Evolutionary conservation across 2,113 vertebrate genomes (phyloP), one percentile per base, ranked within the genome.

Genomic region (Oryzias woworae): DNA sequence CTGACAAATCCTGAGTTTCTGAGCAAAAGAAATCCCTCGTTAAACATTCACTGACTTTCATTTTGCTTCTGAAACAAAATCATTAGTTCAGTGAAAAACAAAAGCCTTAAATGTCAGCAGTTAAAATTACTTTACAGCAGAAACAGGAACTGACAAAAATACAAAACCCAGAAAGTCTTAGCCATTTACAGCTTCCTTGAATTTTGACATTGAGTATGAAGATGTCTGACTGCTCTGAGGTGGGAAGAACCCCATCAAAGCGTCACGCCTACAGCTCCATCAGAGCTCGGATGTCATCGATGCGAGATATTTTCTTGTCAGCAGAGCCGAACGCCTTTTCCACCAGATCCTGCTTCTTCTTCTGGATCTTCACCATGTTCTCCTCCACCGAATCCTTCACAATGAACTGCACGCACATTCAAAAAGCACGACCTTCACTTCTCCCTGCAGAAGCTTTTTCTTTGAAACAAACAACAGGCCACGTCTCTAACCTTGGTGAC

Each of bases 351-450:
- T 93, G 89, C 86, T 97, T 96, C 82, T 88, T 89, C 55, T 84
- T 93, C 83, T 96, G 95, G 85, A 96, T 95, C 88, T 93, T 94
- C 81, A 94, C 90, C 93, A 94, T 96, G 80, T 92, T 96, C 91
- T 98, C 95, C 89, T 96, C 94, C 45, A 96, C 94, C 1, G 94
- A 95, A 59, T 94, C 73, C 66, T 95, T 96, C 75, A 96, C 92
- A 69, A 95, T 94, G 86, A 96, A 96, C 93, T 95, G 77, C 62
- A n/a, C n/a, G n/a, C 17, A 14, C 16, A 1, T 12, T 36, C 10
- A 47, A 28, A 16, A 1, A 14, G 15, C 26, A n/a, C 3, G 3
- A 31, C 4, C 0, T 47, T 18, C n/a, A 18, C 7, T 53, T 8
- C 8, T 2, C 6, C 28, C 14, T 48, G 13, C 4, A 42, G 26